Conservation (phyloP, 2,113 vertebrate species). For the Myiopsitta monachus region DNA sequence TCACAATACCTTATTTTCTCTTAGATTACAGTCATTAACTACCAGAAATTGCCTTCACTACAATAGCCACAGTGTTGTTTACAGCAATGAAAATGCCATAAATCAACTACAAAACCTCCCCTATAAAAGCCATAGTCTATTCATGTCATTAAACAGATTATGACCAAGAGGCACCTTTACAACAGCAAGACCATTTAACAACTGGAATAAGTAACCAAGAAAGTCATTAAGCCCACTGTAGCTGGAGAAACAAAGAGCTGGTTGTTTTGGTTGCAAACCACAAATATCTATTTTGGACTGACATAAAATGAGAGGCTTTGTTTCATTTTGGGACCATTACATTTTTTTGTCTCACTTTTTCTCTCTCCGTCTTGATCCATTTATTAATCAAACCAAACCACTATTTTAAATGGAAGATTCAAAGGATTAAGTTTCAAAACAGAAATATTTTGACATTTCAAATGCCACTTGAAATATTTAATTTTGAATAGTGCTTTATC, state of each 20-base stretch:
- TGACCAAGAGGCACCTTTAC: background rate
- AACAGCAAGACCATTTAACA: background rate
- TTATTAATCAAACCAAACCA: background rate
- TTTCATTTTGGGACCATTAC: background rate
- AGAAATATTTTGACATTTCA: background rate
- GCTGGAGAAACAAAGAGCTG: background rate
- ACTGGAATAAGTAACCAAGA: background rate
- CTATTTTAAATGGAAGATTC: background rate
- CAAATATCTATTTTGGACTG: background rate
- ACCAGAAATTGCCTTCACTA: background rate
- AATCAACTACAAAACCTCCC: background rate
- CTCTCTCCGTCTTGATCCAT: background rate
- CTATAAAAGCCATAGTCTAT: background rate
- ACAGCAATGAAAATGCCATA: background rate
- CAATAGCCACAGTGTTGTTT: background rate
- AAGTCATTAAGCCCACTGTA: background rate
- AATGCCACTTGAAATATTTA: background rate
- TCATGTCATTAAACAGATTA: background rate
- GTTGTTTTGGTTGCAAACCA: background rate
- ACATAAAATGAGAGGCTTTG: background rate
- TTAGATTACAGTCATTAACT: constrained; percentile 17
- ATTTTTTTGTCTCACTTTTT: background rate
- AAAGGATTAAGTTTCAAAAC: background rate
- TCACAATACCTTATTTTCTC: background rate
- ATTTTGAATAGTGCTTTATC: background rate